Evolutionary conservation across 1,140 invertebrate species (phyloP), one percentile per base, ranked within the genome.

Genomic region (Chironomus tepperi): DNA sequence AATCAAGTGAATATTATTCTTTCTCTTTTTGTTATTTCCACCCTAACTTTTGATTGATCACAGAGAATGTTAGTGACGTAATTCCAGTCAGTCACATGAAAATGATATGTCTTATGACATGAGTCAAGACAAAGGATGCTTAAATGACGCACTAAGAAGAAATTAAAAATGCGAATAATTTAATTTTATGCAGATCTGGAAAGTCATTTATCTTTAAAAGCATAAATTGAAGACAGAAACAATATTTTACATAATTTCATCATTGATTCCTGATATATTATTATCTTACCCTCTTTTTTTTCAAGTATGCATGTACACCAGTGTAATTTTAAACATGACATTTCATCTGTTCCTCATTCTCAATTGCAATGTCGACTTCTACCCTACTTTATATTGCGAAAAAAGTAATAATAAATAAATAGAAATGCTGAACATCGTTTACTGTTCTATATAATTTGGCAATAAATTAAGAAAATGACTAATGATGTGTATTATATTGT

Each of bases 151-250:
- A 57, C 12, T 5, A 57, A n/a, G n/a, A n/a, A 15, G 15, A 57
- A 57, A 57, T 57, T 57, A 57, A 57, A 57, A 57, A 57, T 57
- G 47, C n/a, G 47, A n/a, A n/a, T 57, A 57, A 57, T 57, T 57
- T n/a, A 57, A 57, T 57, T 57, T 57, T 57, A 57, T 57, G 47
- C 47, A 57, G n/a, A 57, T 57, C 15, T 57, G 12, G n/a, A 57
- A 57, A 57, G 47, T n/a, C n/a, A 57, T 57, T 57, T 57, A 57
- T 57, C 12, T 57, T 57, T n/a, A n/a, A n/a, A 15, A 12, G 10
- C 47, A 57, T 12, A 12, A 57, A n/a, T n/a, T n/a, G 3, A 57
- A 57, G 47, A 57, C 47, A 57, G 47, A 57, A 57, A 57, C 47
- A 57, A 57, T 57, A 57, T 57, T 57, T 57, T n/a, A 57, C 47